A percentile compares a stretch with the other conserved stretches of the same genome.
These are phyloP conservation scores for Perca flavescens DNA, from an alignment of 2,113 vertebrate genomes.

Conservation along the genomic window DNA sequence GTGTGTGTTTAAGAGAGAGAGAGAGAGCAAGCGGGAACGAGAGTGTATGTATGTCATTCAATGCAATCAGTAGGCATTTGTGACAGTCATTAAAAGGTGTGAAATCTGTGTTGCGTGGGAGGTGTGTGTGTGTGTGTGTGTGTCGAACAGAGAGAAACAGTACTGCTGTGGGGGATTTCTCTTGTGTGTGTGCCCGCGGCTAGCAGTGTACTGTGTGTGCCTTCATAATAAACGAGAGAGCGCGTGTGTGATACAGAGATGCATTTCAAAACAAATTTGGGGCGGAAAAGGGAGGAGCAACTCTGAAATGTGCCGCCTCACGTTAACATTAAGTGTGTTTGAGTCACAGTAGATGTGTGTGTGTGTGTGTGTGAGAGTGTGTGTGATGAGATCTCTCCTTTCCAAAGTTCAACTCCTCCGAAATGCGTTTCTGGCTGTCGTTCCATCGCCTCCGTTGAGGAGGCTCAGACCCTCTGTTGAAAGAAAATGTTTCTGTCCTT, in stretches of 20 bases:
- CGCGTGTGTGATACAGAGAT: conserved; percentile 35
- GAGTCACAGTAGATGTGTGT: conserved; percentile 38
- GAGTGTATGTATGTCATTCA: conserved; percentile 49
- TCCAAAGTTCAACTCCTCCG: conserved; percentile 60
- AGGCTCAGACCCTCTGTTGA: conserved; percentile 34
- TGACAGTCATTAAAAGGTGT: conserved; percentile 73
- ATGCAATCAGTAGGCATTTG: conserved; percentile 75
- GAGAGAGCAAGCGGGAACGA: conserved; percentile 5
- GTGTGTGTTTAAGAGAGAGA: conserved; percentile 8
- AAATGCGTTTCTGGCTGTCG: conserved; percentile 51
- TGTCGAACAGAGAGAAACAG: conserved; percentile 15
- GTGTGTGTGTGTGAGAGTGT: conserved; percentile 10
- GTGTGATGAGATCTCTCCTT: conserved; percentile 53
- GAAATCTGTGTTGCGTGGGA: conserved; percentile 56
- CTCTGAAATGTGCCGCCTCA: conserved; percentile 52
- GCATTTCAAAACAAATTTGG: conserved; percentile 60
- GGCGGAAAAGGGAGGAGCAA: conserved; percentile 37
- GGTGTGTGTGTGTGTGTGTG: conserved; percentile 33
- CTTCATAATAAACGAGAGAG: conserved; percentile 42
- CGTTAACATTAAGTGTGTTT: conserved; percentile 39
- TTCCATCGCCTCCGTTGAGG: conserved; percentile 44
- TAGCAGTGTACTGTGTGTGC: conserved; percentile 11
- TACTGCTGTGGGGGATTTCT: conserved; percentile 24
- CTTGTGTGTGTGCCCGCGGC: background rate
- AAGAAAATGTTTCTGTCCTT: conserved; percentile 57